A percentile compares a stretch with the other conserved stretches of the same genome.
Evolutionary conservation across 2,888 invertebrate species (phyloP).

Genomic region (Lasioglossum vierecki): DNA sequence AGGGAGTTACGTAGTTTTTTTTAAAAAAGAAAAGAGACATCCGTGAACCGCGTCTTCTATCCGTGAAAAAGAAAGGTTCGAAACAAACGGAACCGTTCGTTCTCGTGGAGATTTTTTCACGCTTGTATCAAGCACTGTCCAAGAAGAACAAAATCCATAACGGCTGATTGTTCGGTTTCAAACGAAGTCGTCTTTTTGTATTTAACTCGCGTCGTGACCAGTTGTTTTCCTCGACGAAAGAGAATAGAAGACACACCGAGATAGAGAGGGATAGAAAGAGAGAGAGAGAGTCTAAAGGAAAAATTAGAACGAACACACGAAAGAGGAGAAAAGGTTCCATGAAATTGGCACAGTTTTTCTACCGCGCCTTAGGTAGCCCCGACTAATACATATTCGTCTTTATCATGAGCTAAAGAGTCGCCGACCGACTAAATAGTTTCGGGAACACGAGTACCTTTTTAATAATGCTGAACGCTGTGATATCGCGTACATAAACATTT

Average conservation of each 20-base stretch:
- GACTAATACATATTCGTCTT: slow-evolving; percentile 4
- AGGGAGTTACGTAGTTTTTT: background rate
- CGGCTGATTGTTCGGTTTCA: slow-evolving; percentile 31
- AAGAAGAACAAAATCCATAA: background rate
- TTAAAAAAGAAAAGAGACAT: slow-evolving; percentile 4
- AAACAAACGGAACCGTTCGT: slow-evolving; percentile 21
- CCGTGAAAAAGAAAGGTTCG: slow-evolving; percentile 1
- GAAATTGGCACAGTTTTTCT: slow-evolving; percentile 41
- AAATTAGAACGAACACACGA: background rate
- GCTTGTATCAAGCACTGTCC: slow-evolving; percentile 46
- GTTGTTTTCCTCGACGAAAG: slow-evolving; percentile 18
- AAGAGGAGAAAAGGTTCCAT: slow-evolving; percentile 13
- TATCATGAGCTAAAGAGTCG: slow-evolving; percentile 17
- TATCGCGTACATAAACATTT: slow-evolving; percentile 81
- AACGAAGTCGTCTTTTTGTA: slow-evolving; percentile 21
- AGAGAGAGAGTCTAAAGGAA: background rate
- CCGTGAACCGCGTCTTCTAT: slow-evolving; percentile 25
- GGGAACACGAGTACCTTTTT: slow-evolving; percentile 74
- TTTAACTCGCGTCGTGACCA: slow-evolving; percentile 29
- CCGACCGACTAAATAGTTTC: slow-evolving; percentile 55
- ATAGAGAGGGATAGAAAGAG: background rate
- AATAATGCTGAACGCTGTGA: slow-evolving; percentile 83
- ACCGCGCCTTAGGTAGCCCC: slow-evolving; percentile 10
- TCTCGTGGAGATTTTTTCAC: slow-evolving; percentile 25
- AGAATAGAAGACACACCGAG: background rate